Conservation (phyloP, 2,113 vertebrate genomes). For the Gambusia affinis region DNA sequence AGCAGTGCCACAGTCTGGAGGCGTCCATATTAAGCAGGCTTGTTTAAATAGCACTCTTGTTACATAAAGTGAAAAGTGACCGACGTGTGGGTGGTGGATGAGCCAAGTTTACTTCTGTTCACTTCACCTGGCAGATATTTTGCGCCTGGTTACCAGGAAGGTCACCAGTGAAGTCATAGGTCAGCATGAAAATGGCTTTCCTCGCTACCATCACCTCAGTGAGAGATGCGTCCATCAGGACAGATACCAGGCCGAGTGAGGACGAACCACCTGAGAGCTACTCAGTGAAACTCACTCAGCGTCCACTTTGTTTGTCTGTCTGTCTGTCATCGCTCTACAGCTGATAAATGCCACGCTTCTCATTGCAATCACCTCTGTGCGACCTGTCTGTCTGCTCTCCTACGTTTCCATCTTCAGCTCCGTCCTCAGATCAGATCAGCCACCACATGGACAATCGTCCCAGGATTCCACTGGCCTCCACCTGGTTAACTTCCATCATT, state of each 20-base stretch:
- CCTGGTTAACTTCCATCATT: too few relatives aligned
- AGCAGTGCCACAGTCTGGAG: conserved; percentile 50
- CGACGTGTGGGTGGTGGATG: conserved; percentile 45
- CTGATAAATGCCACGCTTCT: too few relatives aligned
- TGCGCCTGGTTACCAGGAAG: conserved; percentile 29
- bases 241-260: neutral
- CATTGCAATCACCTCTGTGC: too few relatives aligned
- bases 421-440: too few relatives aligned
- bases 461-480: too few relatives aligned
- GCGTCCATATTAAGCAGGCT: conserved; percentile 58
- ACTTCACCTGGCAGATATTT: conserved; percentile 54
- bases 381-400: too few relatives aligned
- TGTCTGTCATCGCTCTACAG: too few relatives aligned
- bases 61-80: conserved; percentile 42
- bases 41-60: conserved; percentile 3
- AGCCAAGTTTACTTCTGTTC: conserved; percentile 18
- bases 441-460: too few relatives aligned
- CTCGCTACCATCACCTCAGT: conserved; percentile 29
- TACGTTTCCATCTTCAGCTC: too few relatives aligned
- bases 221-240: conserved; percentile 34
- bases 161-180: conserved; percentile 40
- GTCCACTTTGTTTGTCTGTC: too few relatives aligned
- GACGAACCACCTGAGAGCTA: conserved; percentile 13
- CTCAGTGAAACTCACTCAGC: neutral
- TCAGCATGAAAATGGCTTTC: conserved; percentile 48